Base-by-base conservation (phyloP, 2,888 invertebrate genomes). In the Cyclophora albipunctata region DNA sequence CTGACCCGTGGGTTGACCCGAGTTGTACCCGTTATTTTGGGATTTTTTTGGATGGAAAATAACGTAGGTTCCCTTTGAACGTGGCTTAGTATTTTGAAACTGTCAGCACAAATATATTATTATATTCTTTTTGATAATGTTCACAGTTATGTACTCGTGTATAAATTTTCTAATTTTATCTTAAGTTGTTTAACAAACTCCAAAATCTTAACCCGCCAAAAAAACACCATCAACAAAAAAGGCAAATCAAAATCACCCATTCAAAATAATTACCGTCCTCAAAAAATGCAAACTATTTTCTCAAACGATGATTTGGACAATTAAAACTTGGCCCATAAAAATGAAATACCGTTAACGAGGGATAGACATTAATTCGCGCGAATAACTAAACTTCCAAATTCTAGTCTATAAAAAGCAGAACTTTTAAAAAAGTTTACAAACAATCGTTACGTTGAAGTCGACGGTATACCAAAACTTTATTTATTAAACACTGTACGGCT, bases 271-370 rank as follows among this genome's bases (percentile, higher is more conserved):
- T 37, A 37, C 37, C 4, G 37, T 37, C 37, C 43, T 33, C 2
- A 42, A 43, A 45, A 47, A 40, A 46, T 44, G 3, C 48, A 49
- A 51, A 51, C 49, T 54, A 49, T 54, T 47, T 46, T 42, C n/a
- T 45, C 40, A 34, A 46, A 41, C 51, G 46, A 20, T 46, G 49
- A 48, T 48, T 34, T 40, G 45, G 42, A 41, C 53, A 54, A 58
- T 61, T 57, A 60, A 53, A 62, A 64, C 54, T 64, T 64, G 5
- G 20, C 34, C 57, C 53, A 58, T 62, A 60, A 64, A 59, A 59
- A 61, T 60, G 59, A 62, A 55, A 58, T 55, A 58, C 46, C 48
- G 48, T 45, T 48, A 40, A 46, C 46, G 41, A 44, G 41, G 49
- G 49, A 49, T 49, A 51, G 49, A 46, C 49, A 55, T 55, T 48